Evolutionary conservation across 1,140 invertebrate species (phyloP).

Genomic region (Aporrectodea caliginosa): DNA sequence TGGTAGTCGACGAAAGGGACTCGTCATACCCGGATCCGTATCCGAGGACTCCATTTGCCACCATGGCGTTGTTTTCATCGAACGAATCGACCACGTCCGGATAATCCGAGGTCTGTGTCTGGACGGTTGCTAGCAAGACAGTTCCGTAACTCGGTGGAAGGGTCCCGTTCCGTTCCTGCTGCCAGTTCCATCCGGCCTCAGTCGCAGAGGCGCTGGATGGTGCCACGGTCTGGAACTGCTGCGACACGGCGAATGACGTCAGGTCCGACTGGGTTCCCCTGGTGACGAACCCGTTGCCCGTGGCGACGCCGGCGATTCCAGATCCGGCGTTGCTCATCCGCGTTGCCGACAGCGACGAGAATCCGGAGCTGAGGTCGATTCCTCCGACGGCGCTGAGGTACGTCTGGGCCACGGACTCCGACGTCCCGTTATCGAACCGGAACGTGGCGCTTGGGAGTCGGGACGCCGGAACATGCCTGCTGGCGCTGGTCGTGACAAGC

Average conservation of each 20-base stretch:
- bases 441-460: not conserved
- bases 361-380: not conserved
- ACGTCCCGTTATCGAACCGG: not conserved
- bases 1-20: not conserved
- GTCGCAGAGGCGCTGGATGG: too few relatives aligned
- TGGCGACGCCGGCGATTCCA: constrained; percentile 14
- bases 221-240: too few relatives aligned
- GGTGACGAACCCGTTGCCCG: not conserved
- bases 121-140: too few relatives aligned
- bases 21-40: not conserved
- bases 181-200: too few relatives aligned
- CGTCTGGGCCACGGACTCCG: not conserved
- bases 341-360: not conserved
- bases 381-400: not conserved
- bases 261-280: constrained; percentile 20
- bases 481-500: not conserved
- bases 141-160: too few relatives aligned
- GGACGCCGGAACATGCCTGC: not conserved
- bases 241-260: too few relatives aligned
- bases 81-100: not conserved
- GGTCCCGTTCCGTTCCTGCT: too few relatives aligned
- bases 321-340: constrained; percentile 7
- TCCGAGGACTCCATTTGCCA: not conserved
- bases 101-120: not conserved
- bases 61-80: not conserved